These are phyloP conservation scores for Caerostris extrusa DNA, from an alignment of 1,140 invertebrate species.

Conservation along the genomic window DNA sequence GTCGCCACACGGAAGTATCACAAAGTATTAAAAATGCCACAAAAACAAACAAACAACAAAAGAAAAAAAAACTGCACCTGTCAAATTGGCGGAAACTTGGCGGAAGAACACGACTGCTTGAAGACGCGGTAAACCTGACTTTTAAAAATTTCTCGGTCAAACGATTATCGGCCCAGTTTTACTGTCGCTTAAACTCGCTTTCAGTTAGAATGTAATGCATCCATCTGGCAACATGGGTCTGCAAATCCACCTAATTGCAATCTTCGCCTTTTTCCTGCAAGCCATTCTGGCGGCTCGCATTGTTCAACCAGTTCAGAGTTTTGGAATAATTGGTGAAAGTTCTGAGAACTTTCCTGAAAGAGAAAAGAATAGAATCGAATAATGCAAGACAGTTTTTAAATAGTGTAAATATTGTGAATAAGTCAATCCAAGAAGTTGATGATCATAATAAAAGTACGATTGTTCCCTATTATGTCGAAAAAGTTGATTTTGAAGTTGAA, in stretches of 20 bases:
- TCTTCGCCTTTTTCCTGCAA: not conserved
- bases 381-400: not conserved
- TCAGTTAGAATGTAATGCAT: slow-evolving; percentile 58
- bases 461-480: not conserved
- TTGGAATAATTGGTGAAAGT: slow-evolving; percentile 43
- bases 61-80: not conserved
- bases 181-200: slow-evolving; percentile 37
- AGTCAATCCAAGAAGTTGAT: not conserved
- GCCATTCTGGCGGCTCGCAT: not conserved
- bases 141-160: slow-evolving; percentile 49
- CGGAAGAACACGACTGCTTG: not conserved
- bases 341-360: not conserved
- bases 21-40: not conserved
- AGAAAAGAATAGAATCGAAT: not conserved
- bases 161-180: slow-evolving; percentile 47
- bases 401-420: not conserved
- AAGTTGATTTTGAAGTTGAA: not conserved
- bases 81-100: slow-evolving; percentile 48
- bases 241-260: not conserved
- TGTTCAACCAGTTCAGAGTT: not conserved
- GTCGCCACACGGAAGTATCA: not conserved
- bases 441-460: not conserved
- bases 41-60: not conserved
- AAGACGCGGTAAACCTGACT: slow-evolving; percentile 23
- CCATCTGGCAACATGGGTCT: slow-evolving; percentile 55